Evolutionary conservation across 2,888 invertebrate species (phyloP), one percentile per base, ranked within the genome.

Genomic region (Geophilus truncorum): DNA sequence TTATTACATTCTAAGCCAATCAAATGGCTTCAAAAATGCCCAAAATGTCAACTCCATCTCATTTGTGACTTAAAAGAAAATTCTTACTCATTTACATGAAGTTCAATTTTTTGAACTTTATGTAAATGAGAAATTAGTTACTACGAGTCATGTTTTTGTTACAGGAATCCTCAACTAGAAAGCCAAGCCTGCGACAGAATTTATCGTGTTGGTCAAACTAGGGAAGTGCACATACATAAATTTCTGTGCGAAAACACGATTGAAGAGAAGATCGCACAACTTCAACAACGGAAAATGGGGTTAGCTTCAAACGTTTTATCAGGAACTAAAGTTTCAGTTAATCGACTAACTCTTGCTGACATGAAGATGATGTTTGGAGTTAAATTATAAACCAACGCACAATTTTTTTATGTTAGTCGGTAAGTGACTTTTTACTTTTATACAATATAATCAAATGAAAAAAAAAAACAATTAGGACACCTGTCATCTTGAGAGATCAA

Each of bases 141-240:
- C n/a, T n/a, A n/a, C n/a, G n/a, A n/a, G n/a, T n/a, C n/a, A n/a
- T n/a, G n/a, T n/a, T n/a, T n/a, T n/a, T n/a, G n/a, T n/a, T n/a
- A n/a, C 77, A 87, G 87, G 89, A 98, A 98, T 90, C 98, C 98
- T 0, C 97, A 97, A 85, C 88, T 98, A 76, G 98, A 98, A 87
- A 90, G 92, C 70, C 98, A 98, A 87, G 98, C 97, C 0, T 95
- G 94, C 88, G 98, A 98, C 88, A 90, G 98, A 82, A 92, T 98
- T 82, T 96, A 97, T 88, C 84, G 97, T 82, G 92, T 97, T 82
- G 97, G 97, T 0, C 98, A 98, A 87, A 90, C 87, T 77, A 94
- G 93, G 85, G 87, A 91, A 84, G 96, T 97, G 0, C 89, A 90
- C 84, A 91, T 97, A 78, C 36, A 80, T 45, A 75, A 94, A 85